Evolutionary conservation across 2,113 vertebrate genomes (phyloP), one percentile per base, ranked within the genome.

Genomic region (Coreoperca whiteheadi): DNA sequence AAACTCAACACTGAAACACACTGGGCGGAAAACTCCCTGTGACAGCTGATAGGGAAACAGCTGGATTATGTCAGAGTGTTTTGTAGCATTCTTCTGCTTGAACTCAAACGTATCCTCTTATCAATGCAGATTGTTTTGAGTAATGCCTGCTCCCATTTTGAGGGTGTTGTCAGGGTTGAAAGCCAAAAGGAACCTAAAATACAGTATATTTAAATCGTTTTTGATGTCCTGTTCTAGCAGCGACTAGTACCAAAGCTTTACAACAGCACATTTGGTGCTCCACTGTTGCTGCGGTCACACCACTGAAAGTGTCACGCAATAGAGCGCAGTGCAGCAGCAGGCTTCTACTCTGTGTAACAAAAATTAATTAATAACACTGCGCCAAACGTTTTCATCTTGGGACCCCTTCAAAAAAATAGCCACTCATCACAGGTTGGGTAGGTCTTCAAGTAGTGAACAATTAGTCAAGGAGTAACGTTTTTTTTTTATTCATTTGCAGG

Each of bases 91-190:
- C 61, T 23, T 46, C 39, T 34, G 43, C 23, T 23, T 32, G 37
- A 37, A 6, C 6, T 0, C 7, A 20, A 43, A 28, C 30, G 16
- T 11, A 1, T 66, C 67, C 39, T 72, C 60, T 6, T 23, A 28
- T 57, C 12, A 39, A 23, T 41, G 39, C 2, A 1, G 11, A 20
- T 1, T 56, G 16, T 74, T 71, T 61, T 54, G 37, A 54, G 70
- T 48, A 81, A 84, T 43, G n/a, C 4, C 32, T 34, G 10, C 72
- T 77, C 64, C 30, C 16, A 18, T n/a, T 78, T 50, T 37, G 28
- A 57, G 76, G 75, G 68, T 25, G 46, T 66, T 66, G 32, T 59
- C 43, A 23, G 23, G 4, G 32, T 54, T 71, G 32, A 70, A 69
- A 41, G 3, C 12, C 41, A 34, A 0, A 2, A 3, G 4, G 28